Evolutionary conservation across 2,888 invertebrate species (phyloP).

Genomic region (Colletes collaris): DNA sequence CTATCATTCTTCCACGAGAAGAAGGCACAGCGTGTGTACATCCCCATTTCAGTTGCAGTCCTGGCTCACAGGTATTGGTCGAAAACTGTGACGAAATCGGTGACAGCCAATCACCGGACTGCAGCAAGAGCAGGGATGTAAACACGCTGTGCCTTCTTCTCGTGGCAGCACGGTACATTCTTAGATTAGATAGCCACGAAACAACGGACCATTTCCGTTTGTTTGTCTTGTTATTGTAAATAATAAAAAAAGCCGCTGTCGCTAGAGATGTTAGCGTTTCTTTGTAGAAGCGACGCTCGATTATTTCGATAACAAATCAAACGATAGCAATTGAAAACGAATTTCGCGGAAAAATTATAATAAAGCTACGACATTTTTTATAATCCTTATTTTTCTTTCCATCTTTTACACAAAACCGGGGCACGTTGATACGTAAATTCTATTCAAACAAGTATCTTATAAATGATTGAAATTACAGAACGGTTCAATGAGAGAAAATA

Average conservation of each 20-base stretch:
- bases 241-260: conserved; percentile 33
- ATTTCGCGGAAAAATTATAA: conserved; percentile 43
- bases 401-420: not conserved
- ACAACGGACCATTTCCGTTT: conserved; percentile 27
- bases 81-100: too few species aligned
- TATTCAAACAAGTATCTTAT: not conserved
- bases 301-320: conserved; percentile 45
- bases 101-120: too few species aligned
- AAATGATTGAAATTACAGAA: not conserved
- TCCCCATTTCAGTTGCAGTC: too few species aligned
- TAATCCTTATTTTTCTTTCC: conserved; percentile 8
- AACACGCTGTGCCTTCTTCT: too few species aligned
- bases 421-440: too few species aligned
- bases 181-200: conserved; percentile 55
- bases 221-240: conserved; percentile 54
- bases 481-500: not conserved
- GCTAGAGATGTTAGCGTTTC: conserved; percentile 9
- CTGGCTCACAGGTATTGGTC: too few species aligned
- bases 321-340: conserved; percentile 20
- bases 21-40: too few species aligned
- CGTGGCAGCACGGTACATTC: not conserved
- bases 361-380: conserved; percentile 52
- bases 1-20: not conserved
- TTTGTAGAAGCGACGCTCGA: conserved; percentile 9
- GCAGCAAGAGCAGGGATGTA: too few species aligned